phyloP scores from a whole-genome alignment of 2,113 vertebrate species.

The Australoheros scitulus region DNA sequence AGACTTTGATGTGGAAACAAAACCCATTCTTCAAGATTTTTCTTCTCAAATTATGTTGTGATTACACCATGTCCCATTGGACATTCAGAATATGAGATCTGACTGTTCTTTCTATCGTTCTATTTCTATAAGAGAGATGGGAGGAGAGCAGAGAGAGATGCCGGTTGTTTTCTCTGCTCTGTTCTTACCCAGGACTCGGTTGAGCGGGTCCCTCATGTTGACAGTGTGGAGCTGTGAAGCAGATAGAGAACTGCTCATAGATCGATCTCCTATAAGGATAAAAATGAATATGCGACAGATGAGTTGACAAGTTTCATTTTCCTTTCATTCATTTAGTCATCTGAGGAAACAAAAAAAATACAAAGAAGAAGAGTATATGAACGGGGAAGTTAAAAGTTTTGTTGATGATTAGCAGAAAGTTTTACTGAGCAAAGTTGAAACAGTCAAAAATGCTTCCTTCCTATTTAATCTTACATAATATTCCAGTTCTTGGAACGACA shows the following conservation, averaged over 20 bases:
- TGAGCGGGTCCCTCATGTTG: slow-evolving; percentile 96
- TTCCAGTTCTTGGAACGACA: slow-evolving; percentile 31
- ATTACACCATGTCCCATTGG: background rate
- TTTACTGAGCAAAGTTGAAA: background rate
- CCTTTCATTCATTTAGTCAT: background rate
- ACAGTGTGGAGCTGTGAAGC: slow-evolving; percentile 97
- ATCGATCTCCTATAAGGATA: slow-evolving; percentile 82
- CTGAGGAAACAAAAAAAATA: background rate
- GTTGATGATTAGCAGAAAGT: background rate
- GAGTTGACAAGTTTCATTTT: background rate
- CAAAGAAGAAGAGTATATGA: accelerated
- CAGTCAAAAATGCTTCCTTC: slow-evolving; percentile 15
- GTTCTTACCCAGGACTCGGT: slow-evolving; percentile 91
- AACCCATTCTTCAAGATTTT: no score
- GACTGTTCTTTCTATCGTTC: no score
- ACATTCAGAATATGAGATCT: background rate
- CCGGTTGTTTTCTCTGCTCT: background rate
- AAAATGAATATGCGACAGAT: background rate
- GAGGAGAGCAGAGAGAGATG: background rate
- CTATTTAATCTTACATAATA: slow-evolving; percentile 1
- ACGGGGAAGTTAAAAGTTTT: background rate
- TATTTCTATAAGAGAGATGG: background rate
- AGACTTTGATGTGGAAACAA: no score
- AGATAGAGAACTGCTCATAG: slow-evolving; percentile 94
- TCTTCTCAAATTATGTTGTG: no score